These are phyloP conservation scores for Pseudochirops corinnae DNA, from an alignment of 2,797 vertebrate genomes.

Conservation along the genomic window DNA sequence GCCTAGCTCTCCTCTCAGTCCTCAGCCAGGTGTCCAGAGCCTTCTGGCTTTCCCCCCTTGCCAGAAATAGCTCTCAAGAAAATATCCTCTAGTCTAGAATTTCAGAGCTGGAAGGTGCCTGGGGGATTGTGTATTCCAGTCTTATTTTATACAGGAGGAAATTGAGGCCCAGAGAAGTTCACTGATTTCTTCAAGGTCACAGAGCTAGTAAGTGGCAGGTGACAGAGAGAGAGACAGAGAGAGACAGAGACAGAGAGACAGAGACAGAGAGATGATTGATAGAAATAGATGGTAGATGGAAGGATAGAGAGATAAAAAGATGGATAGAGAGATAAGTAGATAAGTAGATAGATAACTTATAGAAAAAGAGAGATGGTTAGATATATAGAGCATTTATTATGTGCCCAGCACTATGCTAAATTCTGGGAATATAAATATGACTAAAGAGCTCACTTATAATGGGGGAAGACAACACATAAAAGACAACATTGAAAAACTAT, in stretches of 20 bases:
- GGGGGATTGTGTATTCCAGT: neutral
- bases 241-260: too few relatives aligned
- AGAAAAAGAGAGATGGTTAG: neutral
- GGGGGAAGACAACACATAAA: neutral
- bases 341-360: neutral
- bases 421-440: neutral
- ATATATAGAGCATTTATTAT: neutral
- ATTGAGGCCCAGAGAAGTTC: neutral
- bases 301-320: neutral
- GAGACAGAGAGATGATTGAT: neutral
- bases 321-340: neutral
- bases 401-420: neutral
- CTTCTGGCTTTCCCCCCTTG: neutral
- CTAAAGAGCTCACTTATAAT: neutral
- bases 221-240: neutral
- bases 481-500: neutral
- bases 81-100: neutral
- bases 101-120: neutral
- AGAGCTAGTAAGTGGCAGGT: neutral
- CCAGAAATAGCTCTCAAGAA: neutral
- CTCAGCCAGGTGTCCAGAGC: neutral
- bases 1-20: neutral
- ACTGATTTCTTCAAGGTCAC: neutral
- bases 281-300: neutral
- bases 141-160: neutral